Evolutionary conservation across 2,797 vertebrate species (phyloP), one percentile per base, ranked within the genome.

Genomic region (Takifugu rubripes): DNA sequence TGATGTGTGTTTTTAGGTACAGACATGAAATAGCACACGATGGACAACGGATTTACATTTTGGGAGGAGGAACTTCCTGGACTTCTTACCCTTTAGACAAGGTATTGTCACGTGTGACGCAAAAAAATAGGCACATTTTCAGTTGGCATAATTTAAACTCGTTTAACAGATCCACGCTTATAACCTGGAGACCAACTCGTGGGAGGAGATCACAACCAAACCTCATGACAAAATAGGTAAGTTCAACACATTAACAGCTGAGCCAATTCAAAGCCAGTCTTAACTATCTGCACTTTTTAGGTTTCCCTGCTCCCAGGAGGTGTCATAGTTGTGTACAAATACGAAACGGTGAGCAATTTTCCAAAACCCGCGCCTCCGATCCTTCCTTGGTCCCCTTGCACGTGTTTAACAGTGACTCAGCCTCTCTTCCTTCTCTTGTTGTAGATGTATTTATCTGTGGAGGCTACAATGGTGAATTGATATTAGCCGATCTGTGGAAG

Each of bases 281-380:
- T 52, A 70, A 54, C 12, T 42, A n/a, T 21, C 10, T 46, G 6
- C 44, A 7, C 17, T 46, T 21, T 46, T 36, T 82, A 99, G 97
- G 96, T n/a, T 98, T 95, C 75, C 96, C 96, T 46, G 96, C 96
- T 77, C 95, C 96, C 27, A 90, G 96, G 74, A 92, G 96, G 78
- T 99, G 97, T 83, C 97, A 99, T 78, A 99, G 97, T 82, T 98
- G 95, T 79, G 96, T 98, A 63, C 97, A 99, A 85, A 98, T 99
- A 66, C 93, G 92, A 87, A 94, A 93, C 14, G 95, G 96, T 99
- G 88, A 92, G 92, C 12, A 0, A 12, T 25, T 45, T 46, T 10
- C 17, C 1, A 12, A 40, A 12, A 40, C 14, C 12, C 12, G 4
- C 10, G 40, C 12, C 10, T 40, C 36, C 36, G 5, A 40, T 40